phyloP scores from a whole-genome alignment of 2,113 vertebrate genomes.

The Corvus cornix region DNA sequence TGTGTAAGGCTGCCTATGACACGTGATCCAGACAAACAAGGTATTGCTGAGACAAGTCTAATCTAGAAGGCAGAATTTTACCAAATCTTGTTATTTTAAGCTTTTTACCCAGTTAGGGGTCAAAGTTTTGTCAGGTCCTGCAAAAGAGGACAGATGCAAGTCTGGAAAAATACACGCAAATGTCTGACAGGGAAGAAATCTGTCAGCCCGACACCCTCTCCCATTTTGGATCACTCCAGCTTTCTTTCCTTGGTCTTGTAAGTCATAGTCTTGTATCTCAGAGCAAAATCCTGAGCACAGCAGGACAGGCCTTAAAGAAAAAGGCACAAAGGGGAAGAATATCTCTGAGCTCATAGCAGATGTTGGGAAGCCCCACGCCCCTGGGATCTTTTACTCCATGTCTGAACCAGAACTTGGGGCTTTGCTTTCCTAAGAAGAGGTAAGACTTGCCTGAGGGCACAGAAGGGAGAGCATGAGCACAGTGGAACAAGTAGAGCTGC shows the following conservation, averaged over 20 bases:
- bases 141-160: rapidly evolving
- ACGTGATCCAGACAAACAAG: not conserved
- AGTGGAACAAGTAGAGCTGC: not conserved
- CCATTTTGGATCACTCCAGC: not conserved
- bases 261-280: not conserved
- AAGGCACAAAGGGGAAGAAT: not conserved
- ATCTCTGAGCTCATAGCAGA: not conserved
- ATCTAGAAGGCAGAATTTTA: not conserved
- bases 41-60: not conserved
- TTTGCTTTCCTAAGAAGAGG: not conserved
- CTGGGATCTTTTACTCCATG: not conserved
- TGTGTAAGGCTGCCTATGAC: not conserved
- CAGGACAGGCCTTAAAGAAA: not conserved
- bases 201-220: not conserved
- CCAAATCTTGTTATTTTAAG: not conserved
- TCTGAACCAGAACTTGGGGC: not conserved
- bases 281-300: not conserved
- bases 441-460: not conserved
- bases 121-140: not conserved
- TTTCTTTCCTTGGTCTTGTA: not conserved
- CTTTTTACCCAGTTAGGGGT: not conserved
- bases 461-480: not conserved
- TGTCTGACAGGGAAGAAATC: not conserved
- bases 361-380: not conserved
- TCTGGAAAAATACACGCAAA: not conserved